Conservation (phyloP, 2,797 vertebrate species). For the Cuculus canorus region DNA sequence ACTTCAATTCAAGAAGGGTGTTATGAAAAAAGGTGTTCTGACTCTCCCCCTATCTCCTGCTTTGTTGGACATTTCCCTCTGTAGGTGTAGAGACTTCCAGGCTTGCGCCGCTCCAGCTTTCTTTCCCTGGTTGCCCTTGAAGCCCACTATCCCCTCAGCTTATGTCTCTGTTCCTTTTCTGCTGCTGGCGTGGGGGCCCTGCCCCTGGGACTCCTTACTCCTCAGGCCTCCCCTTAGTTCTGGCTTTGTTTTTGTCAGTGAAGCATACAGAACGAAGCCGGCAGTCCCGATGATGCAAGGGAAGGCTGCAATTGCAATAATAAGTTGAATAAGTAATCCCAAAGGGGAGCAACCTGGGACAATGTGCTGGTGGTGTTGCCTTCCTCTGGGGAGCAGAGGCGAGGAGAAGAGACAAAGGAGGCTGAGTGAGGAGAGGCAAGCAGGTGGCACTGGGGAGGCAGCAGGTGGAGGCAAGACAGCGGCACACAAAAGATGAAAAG, state of each 20-base stretch:
- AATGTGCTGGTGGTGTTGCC: not conserved
- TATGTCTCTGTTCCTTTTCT: not conserved
- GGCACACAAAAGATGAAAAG: not conserved
- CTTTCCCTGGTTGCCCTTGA: not conserved
- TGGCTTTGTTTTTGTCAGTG: not conserved
- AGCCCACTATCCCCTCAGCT: not conserved
- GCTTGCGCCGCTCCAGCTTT: rapidly evolving
- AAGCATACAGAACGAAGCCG: not conserved
- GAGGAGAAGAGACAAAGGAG: not conserved
- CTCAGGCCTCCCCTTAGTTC: not conserved
- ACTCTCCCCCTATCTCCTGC: not conserved
- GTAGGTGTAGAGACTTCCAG: not conserved
- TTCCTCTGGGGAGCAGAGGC: not conserved
- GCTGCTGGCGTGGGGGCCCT: not conserved
- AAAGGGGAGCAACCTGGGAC: not conserved
- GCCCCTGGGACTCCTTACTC: not conserved
- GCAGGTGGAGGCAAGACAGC: not conserved
- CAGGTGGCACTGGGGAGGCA: not conserved
- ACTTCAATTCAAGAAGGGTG: not conserved
- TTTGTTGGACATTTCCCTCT: not conserved
- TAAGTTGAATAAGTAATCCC: not conserved
- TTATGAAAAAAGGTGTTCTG: not conserved
- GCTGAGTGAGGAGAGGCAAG: not conserved
- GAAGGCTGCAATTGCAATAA: not conserved
- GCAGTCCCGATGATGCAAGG: not conserved